Base-by-base conservation (phyloP, 2,113 vertebrate species). In the Eclectus roratus region DNA sequence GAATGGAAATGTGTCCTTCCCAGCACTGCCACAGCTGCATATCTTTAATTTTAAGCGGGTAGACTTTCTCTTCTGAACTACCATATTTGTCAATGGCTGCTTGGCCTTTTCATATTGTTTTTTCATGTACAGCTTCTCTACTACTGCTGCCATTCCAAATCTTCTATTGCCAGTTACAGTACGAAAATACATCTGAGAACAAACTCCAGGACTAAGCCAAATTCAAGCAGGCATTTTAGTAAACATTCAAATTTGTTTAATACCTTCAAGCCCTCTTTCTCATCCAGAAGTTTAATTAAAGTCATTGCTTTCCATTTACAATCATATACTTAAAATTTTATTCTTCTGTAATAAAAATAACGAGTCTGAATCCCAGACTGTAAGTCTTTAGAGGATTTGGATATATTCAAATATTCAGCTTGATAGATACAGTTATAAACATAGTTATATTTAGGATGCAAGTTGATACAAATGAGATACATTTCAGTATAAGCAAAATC, bases 201-300 rank as follows among this genome's bases (percentile, higher is more conserved):
- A 90, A 93, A 78, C 25, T 90, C n/a, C 24, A 10, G 31, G 63
- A 80, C 14, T 76, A 85, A 97, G 37, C 25, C 92, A 96, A 95
- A 94, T 95, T 93, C 85, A 92, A 94, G 85, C 10, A 91, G 80
- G 56, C 80, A 90, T 87, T 82, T 88, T 65, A 86, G 71, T 80
- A 94, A 94, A 89, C 9, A 49, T 92, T 94, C 78, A 82, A 69
- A 94, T 94, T 92, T 95, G 29, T 93, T 96, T 93, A 94, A 96
- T 94, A 95, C 70, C 11, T 89, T 91, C 95, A 41, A 41, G 3
- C 88, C 29, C 39, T 83, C 63, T 92, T 84, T 74, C 53, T 95
- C 94, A 94, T 95, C 83, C 60, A 71, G 80, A 82, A 94, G 33
- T 95, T 96, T 97, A 96, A 97, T 96, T 95, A 96, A 96, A 93